These are phyloP conservation scores for Leptinotarsa juncta DNA, from an alignment of 2,888 invertebrate species.

Conservation along the genomic window DNA sequence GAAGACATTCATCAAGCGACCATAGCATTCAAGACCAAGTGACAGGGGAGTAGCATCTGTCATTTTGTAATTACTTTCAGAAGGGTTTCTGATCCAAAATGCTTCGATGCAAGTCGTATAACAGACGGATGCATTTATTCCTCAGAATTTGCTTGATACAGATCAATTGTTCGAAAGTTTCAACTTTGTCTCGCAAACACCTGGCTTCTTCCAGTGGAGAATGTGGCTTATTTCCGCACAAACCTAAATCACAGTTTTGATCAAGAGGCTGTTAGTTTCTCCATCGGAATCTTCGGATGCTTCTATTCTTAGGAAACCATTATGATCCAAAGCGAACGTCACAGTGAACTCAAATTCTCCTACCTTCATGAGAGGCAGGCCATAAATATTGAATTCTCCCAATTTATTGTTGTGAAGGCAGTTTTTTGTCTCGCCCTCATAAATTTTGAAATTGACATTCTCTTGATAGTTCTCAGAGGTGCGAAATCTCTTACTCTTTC, in stretches of 20 bases:
- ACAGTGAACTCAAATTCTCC: neutral
- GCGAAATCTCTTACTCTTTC: neutral
- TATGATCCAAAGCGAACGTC: neutral
- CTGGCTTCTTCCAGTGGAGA: neutral
- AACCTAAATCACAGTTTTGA: neutral
- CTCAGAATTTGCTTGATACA: neutral
- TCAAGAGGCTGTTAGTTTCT: neutral
- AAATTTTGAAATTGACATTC: constrained; percentile 34
- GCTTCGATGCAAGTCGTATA: constrained; percentile 17
- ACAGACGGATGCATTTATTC: neutral
- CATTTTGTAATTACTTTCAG: constrained; percentile 35
- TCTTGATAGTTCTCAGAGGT: neutral
- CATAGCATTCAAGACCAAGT: constrained; percentile 42
- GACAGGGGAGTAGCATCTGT: constrained; percentile 25
- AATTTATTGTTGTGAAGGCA: constrained; percentile 43
- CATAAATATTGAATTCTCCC: constrained; percentile 37
- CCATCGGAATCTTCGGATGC: neutral
- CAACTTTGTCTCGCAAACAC: neutral
- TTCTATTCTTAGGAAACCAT: neutral
- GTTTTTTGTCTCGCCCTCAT: constrained; percentile 46
- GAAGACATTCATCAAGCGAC: constrained; percentile 40
- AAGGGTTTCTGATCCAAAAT: constrained; percentile 24
- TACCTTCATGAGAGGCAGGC: neutral
- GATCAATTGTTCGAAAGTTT: neutral
- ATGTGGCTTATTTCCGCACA: neutral